Evolutionary conservation across 2,888 invertebrate species (phyloP).

Genomic region (Acronicta aceris): DNA sequence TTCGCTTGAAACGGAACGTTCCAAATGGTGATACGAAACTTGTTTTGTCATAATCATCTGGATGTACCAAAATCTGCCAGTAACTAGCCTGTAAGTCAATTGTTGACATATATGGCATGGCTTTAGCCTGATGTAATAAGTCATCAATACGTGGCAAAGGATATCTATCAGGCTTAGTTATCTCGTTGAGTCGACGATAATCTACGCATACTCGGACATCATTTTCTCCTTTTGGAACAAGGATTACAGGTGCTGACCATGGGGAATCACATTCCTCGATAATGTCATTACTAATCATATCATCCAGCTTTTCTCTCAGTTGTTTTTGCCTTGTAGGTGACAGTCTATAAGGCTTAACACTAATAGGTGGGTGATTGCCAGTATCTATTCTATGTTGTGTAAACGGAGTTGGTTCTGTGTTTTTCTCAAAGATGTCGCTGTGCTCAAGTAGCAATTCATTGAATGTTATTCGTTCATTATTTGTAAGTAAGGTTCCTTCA

Average conservation of each 20-base stretch:
- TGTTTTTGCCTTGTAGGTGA: slow-evolving; percentile 14
- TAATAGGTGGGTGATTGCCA: too few relatives aligned
- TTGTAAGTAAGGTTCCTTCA: too few relatives aligned
- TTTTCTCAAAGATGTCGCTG: too few relatives aligned
- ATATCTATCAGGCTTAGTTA: slow-evolving; percentile 27
- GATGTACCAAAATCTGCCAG: slow-evolving; percentile 60
- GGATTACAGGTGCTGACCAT: slow-evolving; percentile 31
- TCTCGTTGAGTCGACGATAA: slow-evolving; percentile 24
- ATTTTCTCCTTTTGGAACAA: too few relatives aligned
- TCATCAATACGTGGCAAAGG: slow-evolving; percentile 18
- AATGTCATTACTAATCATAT: slow-evolving; percentile 16
- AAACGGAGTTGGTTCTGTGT: too few relatives aligned
- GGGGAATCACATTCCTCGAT: slow-evolving; percentile 23
- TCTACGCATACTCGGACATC: slow-evolving; percentile 28
- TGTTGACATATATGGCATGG: slow-evolving; percentile 15
- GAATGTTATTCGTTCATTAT: too few relatives aligned
- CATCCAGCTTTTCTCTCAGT: slow-evolving; percentile 15
- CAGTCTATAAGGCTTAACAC: too few relatives aligned
- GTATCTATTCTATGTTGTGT: too few relatives aligned
- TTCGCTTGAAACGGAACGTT: slow-evolving; percentile 55
- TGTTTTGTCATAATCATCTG: slow-evolving; percentile 55
- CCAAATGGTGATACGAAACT: slow-evolving; percentile 59
- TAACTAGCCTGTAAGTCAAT: slow-evolving; percentile 64
- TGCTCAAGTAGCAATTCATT: too few relatives aligned
- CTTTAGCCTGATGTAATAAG: slow-evolving; percentile 3